These are phyloP conservation scores for Notocelia uddmanniana DNA, from an alignment of 2,888 invertebrate genomes.

Conservation along the genomic window DNA sequence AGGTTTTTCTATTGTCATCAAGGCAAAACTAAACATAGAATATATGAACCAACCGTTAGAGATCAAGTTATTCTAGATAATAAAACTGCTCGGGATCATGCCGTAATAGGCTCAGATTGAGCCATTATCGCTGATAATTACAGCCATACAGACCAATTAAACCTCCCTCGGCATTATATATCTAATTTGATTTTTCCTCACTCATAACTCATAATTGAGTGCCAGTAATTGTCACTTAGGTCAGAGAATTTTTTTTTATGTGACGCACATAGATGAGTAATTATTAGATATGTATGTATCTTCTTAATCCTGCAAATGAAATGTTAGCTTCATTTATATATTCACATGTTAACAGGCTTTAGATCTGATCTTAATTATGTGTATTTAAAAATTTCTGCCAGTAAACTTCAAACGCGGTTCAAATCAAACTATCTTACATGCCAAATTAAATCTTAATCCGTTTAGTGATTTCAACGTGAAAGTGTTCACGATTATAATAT, in stretches of 20 bases:
- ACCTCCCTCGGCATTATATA: constrained; percentile 34
- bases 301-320: neutral
- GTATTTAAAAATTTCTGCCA: too few species aligned
- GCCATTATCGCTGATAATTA: constrained; percentile 21
- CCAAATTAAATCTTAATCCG: too few species aligned
- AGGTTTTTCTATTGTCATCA: too few species aligned
- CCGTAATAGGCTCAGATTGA: constrained; percentile 20
- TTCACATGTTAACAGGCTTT: neutral
- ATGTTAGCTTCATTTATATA: neutral
- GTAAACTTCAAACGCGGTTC: too few species aligned
- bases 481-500: too few species aligned
- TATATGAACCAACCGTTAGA: neutral
- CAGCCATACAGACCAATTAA: constrained; percentile 20
- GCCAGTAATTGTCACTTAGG: constrained; percentile 5
- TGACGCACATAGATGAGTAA: too few species aligned
- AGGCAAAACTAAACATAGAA: too few species aligned
- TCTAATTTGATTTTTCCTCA: constrained; percentile 27
- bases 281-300: neutral
- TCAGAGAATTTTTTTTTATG: too few species aligned
- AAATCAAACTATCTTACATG: too few species aligned
- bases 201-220: constrained; percentile 11
- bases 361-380: neutral
- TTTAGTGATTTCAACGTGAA: too few species aligned
- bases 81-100: neutral
- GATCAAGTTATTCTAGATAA: neutral